These are phyloP conservation scores for Capra hircus DNA, from an alignment of 2,113 vertebrate genomes.

Conservation along the genomic window DNA sequence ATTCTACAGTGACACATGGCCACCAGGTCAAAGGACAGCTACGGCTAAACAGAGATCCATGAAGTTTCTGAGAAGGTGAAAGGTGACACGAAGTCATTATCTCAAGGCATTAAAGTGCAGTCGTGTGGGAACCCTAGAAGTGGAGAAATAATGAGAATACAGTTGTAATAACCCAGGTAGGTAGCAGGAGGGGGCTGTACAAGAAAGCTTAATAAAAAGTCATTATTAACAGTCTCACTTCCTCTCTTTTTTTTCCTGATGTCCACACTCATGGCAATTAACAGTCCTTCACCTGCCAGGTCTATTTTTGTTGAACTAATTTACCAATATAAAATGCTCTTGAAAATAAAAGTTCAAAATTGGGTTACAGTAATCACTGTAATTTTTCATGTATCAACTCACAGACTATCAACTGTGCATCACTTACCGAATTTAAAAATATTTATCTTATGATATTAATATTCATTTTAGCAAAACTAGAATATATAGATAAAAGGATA, in stretches of 20 bases:
- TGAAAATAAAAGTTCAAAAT: neutral
- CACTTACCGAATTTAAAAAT: neutral
- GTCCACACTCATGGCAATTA: neutral
- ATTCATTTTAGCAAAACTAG: neutral
- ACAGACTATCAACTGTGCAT: neutral
- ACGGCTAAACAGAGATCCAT: neutral
- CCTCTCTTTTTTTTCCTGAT: neutral
- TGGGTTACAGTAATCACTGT: neutral
- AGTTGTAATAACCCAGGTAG: neutral
- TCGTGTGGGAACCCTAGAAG: neutral
- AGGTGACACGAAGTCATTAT: neutral
- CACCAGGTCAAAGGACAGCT: neutral
- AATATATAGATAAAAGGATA: neutral
- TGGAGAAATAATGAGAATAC: neutral
- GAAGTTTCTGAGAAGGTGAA: neutral
- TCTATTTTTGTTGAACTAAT: neutral
- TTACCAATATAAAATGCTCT: neutral
- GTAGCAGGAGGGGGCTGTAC: neutral
- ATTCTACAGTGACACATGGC: neutral
- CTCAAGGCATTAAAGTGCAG: neutral
- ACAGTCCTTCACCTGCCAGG: neutral
- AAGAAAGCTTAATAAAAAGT: neutral
- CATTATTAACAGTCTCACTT: neutral
- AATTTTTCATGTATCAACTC: neutral
- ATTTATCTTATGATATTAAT: neutral